Base-by-base conservation (phyloP, 2,797 vertebrate species). In the Poeciliopsis gracilis region DNA sequence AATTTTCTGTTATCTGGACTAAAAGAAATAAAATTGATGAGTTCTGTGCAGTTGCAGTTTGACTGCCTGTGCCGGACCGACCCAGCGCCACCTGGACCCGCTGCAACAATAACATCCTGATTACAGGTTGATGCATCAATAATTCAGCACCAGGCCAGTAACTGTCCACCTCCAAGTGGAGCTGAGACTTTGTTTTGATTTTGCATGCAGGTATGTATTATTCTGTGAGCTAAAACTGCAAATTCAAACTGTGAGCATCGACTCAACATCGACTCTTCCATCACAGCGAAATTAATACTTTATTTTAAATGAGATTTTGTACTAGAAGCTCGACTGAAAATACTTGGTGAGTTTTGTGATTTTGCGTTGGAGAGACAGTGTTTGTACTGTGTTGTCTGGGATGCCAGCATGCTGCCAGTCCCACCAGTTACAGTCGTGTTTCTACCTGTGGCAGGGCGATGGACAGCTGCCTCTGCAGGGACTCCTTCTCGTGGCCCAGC, bases 371-470 rank as follows among this genome's bases (percentile, higher is more conserved):
- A 33, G 33, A 23, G 61, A 23, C 63, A 10, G 36, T 66, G 6
- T 41, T 41, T 41, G 38, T 41, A 20, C 18, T 66, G 33, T 36
- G 20, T 66, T 36, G 33, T 66, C 8, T 38, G 30, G 33, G 16
- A 66, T 66, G 61, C 10, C 4, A 1, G 61, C 61, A 38, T 7
- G 13, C 7, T 36, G 61, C 20, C 13, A 66, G 38, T 66, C 33
- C 30, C 36, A 66, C 16, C 33, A 36, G 20, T 23, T 23, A 23
- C 20, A 38, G 9, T 33, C 3, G 20, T 23, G 36, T 30, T 95
- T 82, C 88, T 72, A 98, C 97, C 97, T 98, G 97, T 7, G 97
- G 97, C 86, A 98, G 92, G 23, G 97, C 97, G 53, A 97, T 96
- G 80, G 96, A 96, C 23, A 98, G 96, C 93, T 98, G 97, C 5